Evolutionary conservation across 2,797 vertebrate species (phyloP).

Genomic region (Lateolabrax maculatus): DNA sequence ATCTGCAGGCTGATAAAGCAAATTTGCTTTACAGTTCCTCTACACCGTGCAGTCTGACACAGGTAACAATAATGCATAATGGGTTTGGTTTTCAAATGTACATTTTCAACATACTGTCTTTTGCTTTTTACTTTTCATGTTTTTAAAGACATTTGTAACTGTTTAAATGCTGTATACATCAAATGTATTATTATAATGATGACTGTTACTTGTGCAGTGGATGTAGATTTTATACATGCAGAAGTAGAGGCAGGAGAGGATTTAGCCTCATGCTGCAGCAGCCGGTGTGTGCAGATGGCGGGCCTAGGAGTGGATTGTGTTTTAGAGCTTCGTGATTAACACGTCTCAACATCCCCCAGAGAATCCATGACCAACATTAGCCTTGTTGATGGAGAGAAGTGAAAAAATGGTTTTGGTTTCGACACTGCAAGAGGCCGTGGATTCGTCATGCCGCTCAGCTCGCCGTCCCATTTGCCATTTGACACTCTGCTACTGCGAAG

Average conservation of each 20-base stretch:
- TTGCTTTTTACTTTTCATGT: neutral
- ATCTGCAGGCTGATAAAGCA: neutral
- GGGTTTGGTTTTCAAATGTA: too few relatives aligned
- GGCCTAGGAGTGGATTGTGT: conserved; percentile 77
- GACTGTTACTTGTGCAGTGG: conserved; percentile 14
- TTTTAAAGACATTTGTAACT: neutral
- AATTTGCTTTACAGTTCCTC: neutral
- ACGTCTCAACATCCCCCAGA: conserved; percentile 73
- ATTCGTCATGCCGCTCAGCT: conserved; percentile 33
- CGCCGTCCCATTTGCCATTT: neutral
- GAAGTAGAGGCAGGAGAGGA: conserved; percentile 37
- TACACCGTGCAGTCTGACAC: neutral
- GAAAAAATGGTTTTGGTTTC: conserved; percentile 49
- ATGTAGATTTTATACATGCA: conserved; percentile 22
- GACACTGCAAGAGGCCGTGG: conserved; percentile 9
- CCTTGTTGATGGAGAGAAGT: conserved; percentile 40
- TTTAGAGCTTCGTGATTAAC: conserved; percentile 79
- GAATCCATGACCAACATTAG: conserved; percentile 69
- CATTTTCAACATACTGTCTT: neutral
- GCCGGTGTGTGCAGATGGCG: conserved; percentile 84
- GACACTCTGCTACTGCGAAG: neutral
- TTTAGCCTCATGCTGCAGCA: conserved; percentile 69
- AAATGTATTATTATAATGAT: conserved; percentile 8
- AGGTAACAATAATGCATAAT: neutral
- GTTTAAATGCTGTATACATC: conserved; percentile 6